Evolutionary conservation across 2,113 vertebrate species (phyloP).

Genomic region (Apteryx mantelli): DNA sequence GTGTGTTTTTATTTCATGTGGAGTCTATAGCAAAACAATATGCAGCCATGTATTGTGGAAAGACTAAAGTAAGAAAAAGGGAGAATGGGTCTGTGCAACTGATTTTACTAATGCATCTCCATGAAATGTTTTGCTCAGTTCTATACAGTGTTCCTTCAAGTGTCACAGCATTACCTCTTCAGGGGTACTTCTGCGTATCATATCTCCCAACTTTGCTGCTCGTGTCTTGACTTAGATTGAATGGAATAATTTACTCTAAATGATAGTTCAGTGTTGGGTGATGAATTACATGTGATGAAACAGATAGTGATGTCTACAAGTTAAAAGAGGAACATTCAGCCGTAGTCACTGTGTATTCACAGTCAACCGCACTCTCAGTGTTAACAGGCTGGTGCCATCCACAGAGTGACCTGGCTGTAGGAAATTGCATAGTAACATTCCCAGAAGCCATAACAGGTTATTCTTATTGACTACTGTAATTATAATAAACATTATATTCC

Average conservation of each 20-base stretch:
- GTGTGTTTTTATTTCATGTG: neutral
- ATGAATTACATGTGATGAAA: neutral
- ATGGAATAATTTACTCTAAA: conserved; percentile 49
- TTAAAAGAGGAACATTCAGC: conserved; percentile 32
- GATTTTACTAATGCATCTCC: neutral
- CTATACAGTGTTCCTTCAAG: neutral
- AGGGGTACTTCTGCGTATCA: neutral
- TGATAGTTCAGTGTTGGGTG: neutral
- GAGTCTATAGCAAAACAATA: neutral
- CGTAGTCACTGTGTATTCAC: conserved; percentile 39
- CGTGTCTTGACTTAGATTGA: neutral
- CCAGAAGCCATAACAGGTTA: neutral
- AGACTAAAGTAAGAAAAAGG: neutral
- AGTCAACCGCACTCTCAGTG: neutral
- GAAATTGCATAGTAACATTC: neutral
- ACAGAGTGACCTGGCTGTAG: neutral
- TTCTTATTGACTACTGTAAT: conserved; percentile 19
- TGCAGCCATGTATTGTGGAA: neutral
- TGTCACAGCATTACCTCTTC: neutral
- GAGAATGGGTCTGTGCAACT: neutral
- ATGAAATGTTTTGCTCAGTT: neutral
- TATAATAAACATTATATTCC: conserved; percentile 1
- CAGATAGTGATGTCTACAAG: neutral
- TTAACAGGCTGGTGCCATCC: neutral
- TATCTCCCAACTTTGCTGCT: neutral